These are phyloP conservation scores for Xenus cinereus DNA, from an alignment of 2,113 vertebrate species.

Conservation along the genomic window DNA sequence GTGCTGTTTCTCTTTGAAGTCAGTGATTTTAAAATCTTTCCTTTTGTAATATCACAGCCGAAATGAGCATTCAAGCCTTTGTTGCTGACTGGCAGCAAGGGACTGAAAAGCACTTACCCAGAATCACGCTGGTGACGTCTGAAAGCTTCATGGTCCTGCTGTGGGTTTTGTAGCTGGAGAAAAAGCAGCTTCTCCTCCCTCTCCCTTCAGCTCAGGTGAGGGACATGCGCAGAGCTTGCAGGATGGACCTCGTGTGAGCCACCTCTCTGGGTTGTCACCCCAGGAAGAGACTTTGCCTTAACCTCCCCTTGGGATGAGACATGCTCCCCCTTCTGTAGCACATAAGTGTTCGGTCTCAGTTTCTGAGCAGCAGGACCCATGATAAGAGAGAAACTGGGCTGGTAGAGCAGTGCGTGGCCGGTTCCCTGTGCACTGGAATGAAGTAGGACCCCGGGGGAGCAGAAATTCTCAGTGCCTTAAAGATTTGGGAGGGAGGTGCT, in stretches of 20 bases:
- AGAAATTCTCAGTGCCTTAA: not conserved
- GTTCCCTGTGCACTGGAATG: not conserved
- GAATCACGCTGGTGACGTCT: not conserved
- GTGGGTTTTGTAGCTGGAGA: not conserved
- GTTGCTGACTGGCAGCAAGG: not conserved
- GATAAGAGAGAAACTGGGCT: not conserved
- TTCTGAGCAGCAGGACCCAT: not conserved
- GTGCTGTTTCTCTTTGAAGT: not conserved
- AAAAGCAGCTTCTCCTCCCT: not conserved
- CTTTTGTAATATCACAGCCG: not conserved
- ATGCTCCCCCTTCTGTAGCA: not conserved
- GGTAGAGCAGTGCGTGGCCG: not conserved
- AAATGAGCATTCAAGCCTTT: not conserved
- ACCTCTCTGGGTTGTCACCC: fast-evolving
- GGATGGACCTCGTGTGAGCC: not conserved
- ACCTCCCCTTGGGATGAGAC: not conserved
- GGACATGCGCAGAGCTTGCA: not conserved
- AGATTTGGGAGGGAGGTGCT: not conserved
- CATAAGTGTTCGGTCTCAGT: fast-evolving
- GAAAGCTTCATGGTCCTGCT: not conserved
- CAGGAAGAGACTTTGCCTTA: not conserved
- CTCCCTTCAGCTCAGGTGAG: not conserved
- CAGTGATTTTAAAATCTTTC: not conserved
- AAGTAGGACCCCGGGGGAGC: not conserved
- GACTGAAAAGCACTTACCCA: not conserved